phyloP scores from a whole-genome alignment of 2,797 vertebrate genomes.

The Sebastiscus albofasciatus region DNA sequence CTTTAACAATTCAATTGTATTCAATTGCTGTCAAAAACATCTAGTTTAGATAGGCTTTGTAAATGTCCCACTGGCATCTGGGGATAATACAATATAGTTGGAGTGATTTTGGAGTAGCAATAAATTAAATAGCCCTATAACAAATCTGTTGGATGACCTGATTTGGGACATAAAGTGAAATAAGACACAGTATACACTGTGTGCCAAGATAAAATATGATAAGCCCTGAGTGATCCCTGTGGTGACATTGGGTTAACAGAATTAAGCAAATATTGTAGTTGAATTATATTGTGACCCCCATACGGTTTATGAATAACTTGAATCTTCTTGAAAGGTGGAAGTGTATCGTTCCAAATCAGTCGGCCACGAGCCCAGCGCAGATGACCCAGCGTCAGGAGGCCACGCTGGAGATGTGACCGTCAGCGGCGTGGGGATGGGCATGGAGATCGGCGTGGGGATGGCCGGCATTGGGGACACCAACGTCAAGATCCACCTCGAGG shows the following conservation, averaged over 20 bases:
- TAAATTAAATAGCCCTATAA: background rate
- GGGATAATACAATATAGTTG: background rate
- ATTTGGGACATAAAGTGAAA: background rate
- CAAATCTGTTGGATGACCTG: background rate
- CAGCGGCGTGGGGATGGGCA: constrained; percentile 53
- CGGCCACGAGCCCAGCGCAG: constrained; percentile 93
- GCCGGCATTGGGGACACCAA: constrained; percentile 86
- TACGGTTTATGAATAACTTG: background rate
- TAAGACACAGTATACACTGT: background rate
- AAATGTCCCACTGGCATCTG: background rate
- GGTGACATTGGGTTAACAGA: background rate
- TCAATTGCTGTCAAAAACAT: background rate
- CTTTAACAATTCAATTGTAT: background rate
- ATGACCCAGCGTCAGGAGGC: constrained; percentile 78
- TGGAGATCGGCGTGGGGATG: constrained; percentile 62
- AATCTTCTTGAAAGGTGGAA: constrained; percentile 81
- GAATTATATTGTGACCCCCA: background rate
- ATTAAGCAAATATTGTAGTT: background rate
- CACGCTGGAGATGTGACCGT: constrained; percentile 48
- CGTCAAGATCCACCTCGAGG: constrained; percentile 97
- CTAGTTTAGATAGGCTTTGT: background rate
- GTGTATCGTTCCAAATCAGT: constrained; percentile 98
- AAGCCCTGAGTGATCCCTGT: background rate
- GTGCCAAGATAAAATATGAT: background rate
- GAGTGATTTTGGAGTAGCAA: background rate